phyloP scores from a whole-genome alignment of 2,797 vertebrate genomes.

The Hoplostethus mediterraneus region DNA sequence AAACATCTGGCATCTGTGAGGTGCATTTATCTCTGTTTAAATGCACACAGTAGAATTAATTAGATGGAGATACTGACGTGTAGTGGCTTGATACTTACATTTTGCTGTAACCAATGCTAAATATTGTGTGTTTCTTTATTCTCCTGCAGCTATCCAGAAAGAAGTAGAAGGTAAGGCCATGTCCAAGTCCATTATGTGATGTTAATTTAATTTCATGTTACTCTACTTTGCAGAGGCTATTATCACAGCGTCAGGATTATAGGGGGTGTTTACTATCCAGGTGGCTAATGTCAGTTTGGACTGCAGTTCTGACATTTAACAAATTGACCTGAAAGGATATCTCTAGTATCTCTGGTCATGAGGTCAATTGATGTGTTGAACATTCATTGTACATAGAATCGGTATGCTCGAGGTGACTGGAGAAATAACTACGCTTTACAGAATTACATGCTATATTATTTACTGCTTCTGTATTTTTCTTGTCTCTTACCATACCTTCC shows the following conservation, averaged over 20 bases:
- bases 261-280: conserved; percentile 18
- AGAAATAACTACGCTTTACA: conserved; percentile 42
- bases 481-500: conserved; percentile 38
- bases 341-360: conserved; percentile 59
- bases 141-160: conserved; percentile 81
- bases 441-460: conserved; percentile 54
- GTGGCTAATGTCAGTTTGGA: conserved; percentile 84
- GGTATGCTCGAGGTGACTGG: conserved; percentile 67
- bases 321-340: conserved; percentile 75
- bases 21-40: not conserved
- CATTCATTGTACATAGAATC: conserved; percentile 67
- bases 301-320: conserved; percentile 86
- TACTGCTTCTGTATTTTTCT: conserved; percentile 47
- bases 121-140: conserved; percentile 58
- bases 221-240: conserved; percentile 68
- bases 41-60: not conserved
- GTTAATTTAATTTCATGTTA: conserved; percentile 63
- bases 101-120: conserved; percentile 41
- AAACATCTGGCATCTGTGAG: not conserved
- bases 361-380: conserved; percentile 70
- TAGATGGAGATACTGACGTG: conserved; percentile 27
- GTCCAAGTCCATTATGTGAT: conserved; percentile 50
- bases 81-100: conserved; percentile 23
- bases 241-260: conserved; percentile 61
- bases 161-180: conserved; percentile 87